Evolutionary conservation across 2,888 invertebrate genomes (phyloP).

Genomic region (Artemia sp.): DNA sequence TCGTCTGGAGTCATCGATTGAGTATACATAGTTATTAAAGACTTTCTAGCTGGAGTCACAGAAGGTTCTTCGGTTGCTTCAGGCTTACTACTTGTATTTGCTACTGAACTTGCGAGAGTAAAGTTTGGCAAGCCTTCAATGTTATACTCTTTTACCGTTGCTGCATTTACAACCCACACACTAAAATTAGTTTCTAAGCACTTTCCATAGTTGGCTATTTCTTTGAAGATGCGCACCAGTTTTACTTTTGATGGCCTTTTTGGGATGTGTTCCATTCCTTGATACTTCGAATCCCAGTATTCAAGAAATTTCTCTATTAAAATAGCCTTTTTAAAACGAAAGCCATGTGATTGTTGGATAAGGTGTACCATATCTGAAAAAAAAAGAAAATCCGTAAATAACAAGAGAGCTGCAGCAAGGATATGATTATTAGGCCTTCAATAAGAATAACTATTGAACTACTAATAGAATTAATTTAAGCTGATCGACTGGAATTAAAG

Average conservation of each 20-base stretch:
- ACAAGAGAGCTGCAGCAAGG: no score
- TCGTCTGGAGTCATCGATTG: constrained; percentile 1
- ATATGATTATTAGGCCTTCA: no score
- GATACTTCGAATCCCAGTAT: neutral
- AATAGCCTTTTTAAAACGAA: neutral
- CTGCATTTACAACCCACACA: neutral
- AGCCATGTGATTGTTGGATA: neutral
- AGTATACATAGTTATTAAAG: constrained; percentile 10
- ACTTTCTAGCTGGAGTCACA: neutral
- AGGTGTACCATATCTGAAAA: constrained; percentile 9
- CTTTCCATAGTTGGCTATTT: constrained; percentile 11
- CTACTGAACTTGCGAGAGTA: neutral
- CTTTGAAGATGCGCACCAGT: neutral
- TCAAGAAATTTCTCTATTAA: neutral
- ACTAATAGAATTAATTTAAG: no score
- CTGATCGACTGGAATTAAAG: no score
- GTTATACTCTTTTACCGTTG: neutral
- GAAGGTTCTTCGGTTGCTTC: neutral
- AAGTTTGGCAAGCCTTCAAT: neutral
- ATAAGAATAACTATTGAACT: no score
- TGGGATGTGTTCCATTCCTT: neutral
- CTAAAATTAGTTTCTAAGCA: neutral
- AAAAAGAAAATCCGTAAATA: neutral
- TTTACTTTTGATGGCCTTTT: constrained; percentile 2
- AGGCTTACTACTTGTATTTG: neutral